Conservation (phyloP, 2,888 invertebrate species). For the Mallateleia sp. region DNA sequence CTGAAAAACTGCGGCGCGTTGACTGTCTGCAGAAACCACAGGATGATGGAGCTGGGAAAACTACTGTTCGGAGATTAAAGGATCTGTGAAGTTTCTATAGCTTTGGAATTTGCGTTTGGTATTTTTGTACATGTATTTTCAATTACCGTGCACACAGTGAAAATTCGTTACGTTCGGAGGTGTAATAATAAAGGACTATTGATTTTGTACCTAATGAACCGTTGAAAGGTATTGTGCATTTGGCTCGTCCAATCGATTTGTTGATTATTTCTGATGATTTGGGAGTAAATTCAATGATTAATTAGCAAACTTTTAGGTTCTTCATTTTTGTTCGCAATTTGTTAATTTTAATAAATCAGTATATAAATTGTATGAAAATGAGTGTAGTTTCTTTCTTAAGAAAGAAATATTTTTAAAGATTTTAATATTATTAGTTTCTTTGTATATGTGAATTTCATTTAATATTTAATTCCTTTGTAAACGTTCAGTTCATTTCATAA, state of each 20-base stretch:
- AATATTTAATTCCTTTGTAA: too few species aligned
- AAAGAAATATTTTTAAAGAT: too few species aligned
- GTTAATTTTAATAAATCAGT: neutral
- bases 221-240: slow-evolving; percentile 40
- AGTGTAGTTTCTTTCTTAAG: neutral
- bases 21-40: slow-evolving; percentile 95
- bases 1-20: slow-evolving; percentile 96
- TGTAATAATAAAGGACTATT: slow-evolving; percentile 41
- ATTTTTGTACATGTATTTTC: slow-evolving; percentile 59
- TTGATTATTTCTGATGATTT: slow-evolving; percentile 11
- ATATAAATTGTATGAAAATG: slow-evolving; percentile 1
- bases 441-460: too few species aligned
- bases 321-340: neutral
- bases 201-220: slow-evolving; percentile 54
- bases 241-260: slow-evolving; percentile 27
- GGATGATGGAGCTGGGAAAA: slow-evolving; percentile 97
- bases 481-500: too few species aligned
- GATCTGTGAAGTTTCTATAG: neutral
- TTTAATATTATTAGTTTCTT: too few species aligned
- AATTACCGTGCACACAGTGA: slow-evolving; percentile 30
- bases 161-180: slow-evolving; percentile 34
- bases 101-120: slow-evolving; percentile 19
- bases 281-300: neutral
- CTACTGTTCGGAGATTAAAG: slow-evolving; percentile 95
- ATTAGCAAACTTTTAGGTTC: neutral